Evolutionary conservation across 2,797 vertebrate genomes (phyloP), one percentile per base, ranked within the genome.

Genomic region (Tolypeutes matacus): DNA sequence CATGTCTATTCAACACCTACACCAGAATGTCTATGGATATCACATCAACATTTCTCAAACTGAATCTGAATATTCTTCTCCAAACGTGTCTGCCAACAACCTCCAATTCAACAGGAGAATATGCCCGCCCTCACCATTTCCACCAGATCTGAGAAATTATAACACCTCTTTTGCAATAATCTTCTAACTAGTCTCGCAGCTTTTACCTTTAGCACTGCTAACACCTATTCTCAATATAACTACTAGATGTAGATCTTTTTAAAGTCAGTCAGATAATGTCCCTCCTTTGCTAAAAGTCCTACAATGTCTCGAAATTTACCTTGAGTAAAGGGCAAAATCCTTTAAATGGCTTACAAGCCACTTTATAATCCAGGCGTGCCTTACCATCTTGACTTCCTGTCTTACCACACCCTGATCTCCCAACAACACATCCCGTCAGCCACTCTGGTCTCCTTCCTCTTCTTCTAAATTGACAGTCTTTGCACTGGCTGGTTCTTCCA

Each of bases 371-470:
- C 29, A 75, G 12, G 2, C 12, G 0, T 2, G n/a, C n/a, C 56
- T 13, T 88, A 42, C 18, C 21, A 64, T 6, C 21, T 62, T n/a
- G 20, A 70, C 2, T 17, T 67, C 51, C 25, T 10, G 15, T 87
- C 0, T 31, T n/a, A 5, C 17, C 53, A 51, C 18, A 42, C 3
- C 0, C 4, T 25, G 39, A 0, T 67, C 15, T 83, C 46, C n/a
- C 53, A 67, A 31, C 21, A 2, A 36, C 0, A 23, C 10, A 7
- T 2, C 6, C 13, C 5, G 49, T 3, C n/a, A 17, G 7, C n/a
- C 8, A 36, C 21, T 39, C 21, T 46, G n/a, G 31, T 5, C 60
- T 70, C 62, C n/a, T 36, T 49, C 36, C 31, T 65, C 1, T 29
- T 23, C 27, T 46, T 67, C 27, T 69, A 20, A 53, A 5, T 60